Evolutionary conservation across 1,140 invertebrate genomes (phyloP).

Genomic region (Chlorops oryzae): DNA sequence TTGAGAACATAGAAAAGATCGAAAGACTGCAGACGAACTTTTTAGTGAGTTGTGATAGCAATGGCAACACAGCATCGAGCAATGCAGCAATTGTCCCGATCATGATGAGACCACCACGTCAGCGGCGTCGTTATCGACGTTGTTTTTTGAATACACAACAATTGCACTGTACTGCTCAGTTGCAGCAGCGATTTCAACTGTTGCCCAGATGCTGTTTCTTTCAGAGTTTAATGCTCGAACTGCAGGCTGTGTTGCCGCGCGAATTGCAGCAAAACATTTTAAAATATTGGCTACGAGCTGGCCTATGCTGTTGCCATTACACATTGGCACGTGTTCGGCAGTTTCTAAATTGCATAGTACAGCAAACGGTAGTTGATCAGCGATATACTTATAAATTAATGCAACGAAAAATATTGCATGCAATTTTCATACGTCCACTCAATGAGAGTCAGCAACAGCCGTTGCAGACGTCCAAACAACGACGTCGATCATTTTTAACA

Average conservation of each 20-base stretch:
- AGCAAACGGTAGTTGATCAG: constrained; percentile 27
- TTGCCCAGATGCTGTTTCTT: constrained; percentile 43
- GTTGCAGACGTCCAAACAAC: not conserved
- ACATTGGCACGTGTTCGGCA: constrained; percentile 24
- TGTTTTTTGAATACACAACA: constrained; percentile 24
- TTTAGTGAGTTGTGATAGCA: too few species aligned
- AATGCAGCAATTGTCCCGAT: too few species aligned
- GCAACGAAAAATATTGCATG: constrained; percentile 32
- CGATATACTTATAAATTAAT: constrained; percentile 41
- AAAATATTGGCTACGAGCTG: constrained; percentile 27
- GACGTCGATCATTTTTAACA: too few species aligned
- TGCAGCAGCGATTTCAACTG: too few species aligned
- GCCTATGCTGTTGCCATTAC: constrained; percentile 42
- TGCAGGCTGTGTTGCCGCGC: constrained; percentile 22
- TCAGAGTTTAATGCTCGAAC: constrained; percentile 30
- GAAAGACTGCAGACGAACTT: too few species aligned
- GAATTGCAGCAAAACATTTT: constrained; percentile 35
- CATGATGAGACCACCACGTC: too few species aligned
- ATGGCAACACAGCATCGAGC: too few species aligned
- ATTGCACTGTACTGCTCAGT: constrained; percentile 28
- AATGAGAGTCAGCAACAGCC: too few species aligned
- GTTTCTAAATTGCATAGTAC: constrained; percentile 25
- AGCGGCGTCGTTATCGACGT: constrained; percentile 20
- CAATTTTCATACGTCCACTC: constrained; percentile 25
- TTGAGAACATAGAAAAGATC: too few species aligned